Evolutionary conservation across 2,888 invertebrate genomes (phyloP).

Genomic region (Amphimallon solstitiale): DNA sequence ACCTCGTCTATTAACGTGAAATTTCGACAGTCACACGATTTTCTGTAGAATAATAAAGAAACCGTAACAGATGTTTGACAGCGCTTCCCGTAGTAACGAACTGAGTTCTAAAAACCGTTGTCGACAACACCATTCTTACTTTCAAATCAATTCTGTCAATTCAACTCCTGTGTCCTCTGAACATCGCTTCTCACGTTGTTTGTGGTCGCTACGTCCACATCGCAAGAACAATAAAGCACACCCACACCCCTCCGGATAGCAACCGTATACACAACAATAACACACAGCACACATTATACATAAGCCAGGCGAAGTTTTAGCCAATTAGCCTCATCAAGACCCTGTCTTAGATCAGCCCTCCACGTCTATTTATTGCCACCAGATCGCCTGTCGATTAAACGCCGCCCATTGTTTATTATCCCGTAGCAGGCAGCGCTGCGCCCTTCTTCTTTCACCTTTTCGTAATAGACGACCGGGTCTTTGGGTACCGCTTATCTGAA

Average conservation of each 20-base stretch:
- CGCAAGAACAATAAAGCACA: slow-evolving; percentile 43
- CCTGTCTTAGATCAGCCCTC: slow-evolving; percentile 48
- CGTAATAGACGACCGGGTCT: slow-evolving; percentile 1
- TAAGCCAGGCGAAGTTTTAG: slow-evolving; percentile 46
- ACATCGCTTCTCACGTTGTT: slow-evolving; percentile 35
- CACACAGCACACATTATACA: slow-evolving; percentile 45
- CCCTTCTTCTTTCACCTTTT: slow-evolving; percentile 39
- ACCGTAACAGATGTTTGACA: slow-evolving; percentile 24
- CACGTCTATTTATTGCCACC: slow-evolving; percentile 48
- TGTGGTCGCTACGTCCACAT: slow-evolving; percentile 31
- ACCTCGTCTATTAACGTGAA: no score
- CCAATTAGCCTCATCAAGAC: slow-evolving; percentile 50
- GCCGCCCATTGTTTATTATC: slow-evolving; percentile 48
- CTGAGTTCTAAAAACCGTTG: slow-evolving; percentile 24
- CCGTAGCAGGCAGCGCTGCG: slow-evolving; percentile 39
- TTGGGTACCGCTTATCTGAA: slow-evolving; percentile 8
- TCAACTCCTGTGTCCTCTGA: slow-evolving; percentile 32
- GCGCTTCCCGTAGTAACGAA: slow-evolving; percentile 9
- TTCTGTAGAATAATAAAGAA: slow-evolving; percentile 14
- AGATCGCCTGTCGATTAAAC: slow-evolving; percentile 49
- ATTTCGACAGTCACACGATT: no score
- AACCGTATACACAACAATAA: slow-evolving; percentile 34
- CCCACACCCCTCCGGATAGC: slow-evolving; percentile 42
- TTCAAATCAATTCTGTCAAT: slow-evolving; percentile 33
- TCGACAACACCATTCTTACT: slow-evolving; percentile 31